A percentile compares a stretch with the other conserved stretches of the same genome.
These are phyloP conservation scores for Drosophila mojavensis DNA, from an alignment of 1,140 invertebrate genomes.

Conservation along the genomic window DNA sequence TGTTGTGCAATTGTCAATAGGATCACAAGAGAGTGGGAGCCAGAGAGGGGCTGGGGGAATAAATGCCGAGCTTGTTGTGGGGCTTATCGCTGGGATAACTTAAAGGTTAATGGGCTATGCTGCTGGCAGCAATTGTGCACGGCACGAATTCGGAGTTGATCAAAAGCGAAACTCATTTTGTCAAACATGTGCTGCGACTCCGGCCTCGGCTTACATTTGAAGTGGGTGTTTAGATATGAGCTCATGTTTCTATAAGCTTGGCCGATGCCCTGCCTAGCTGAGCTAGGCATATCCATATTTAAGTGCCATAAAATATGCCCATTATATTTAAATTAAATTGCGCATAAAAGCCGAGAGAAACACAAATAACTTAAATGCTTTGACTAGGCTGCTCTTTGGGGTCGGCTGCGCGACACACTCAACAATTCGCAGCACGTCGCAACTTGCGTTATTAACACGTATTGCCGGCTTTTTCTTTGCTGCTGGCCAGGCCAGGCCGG, in stretches of 20 bases:
- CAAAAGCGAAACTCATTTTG: neutral
- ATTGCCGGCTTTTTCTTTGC: conserved; percentile 23
- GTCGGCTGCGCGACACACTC: conserved; percentile 43
- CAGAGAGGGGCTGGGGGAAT: neutral
- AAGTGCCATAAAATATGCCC: conserved; percentile 67
- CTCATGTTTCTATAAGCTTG: conserved; percentile 3
- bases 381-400: conserved; percentile 7
- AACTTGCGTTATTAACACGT: conserved; percentile 75
- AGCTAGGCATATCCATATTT: neutral
- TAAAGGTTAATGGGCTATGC: conserved; percentile 26
- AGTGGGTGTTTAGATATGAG: neutral
- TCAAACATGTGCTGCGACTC: no score
- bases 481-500: neutral
- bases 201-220: no score
- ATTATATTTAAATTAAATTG: conserved; percentile 71
- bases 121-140: neutral
- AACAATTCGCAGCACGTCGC: conserved; percentile 64
- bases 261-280: no score
- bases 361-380: conserved; percentile 68
- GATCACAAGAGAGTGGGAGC: neutral
- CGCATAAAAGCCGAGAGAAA: conserved; percentile 46
- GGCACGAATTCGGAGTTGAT: neutral
- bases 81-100: conserved; percentile 23
- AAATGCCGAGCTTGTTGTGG: conserved; percentile 16
- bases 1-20: conserved; percentile 37